phyloP scores from a whole-genome alignment of 1,140 invertebrate genomes.

The Penaeus vannamei region DNA sequence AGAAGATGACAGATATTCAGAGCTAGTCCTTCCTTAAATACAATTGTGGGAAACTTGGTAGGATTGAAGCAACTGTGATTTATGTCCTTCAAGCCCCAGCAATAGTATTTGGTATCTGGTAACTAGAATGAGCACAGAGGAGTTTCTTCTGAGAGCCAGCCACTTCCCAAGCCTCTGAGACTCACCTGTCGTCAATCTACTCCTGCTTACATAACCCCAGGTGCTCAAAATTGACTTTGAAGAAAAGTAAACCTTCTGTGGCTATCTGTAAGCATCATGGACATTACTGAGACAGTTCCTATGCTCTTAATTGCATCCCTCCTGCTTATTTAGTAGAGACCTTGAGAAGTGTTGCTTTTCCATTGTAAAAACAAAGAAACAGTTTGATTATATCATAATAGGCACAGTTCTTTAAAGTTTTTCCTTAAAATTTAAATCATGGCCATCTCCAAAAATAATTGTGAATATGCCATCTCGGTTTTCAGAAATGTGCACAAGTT shows the following conservation, averaged over 20 bases:
- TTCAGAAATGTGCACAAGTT: slow-evolving; percentile 3
- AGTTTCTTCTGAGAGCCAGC: slow-evolving; percentile 27
- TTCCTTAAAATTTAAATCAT: slow-evolving; percentile 28
- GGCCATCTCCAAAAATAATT: slow-evolving; percentile 36
- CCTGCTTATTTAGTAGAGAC: slow-evolving; percentile 49
- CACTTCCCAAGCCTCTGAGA: slow-evolving; percentile 37
- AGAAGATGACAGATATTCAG: not conserved
- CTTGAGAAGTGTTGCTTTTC: slow-evolving; percentile 37
- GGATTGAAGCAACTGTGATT: not conserved
- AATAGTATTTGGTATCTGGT: slow-evolving; percentile 4
- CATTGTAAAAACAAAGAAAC: slow-evolving; percentile 40
- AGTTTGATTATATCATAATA: too few relatives aligned
- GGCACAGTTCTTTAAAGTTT: slow-evolving; percentile 16
- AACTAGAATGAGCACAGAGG: not conserved
- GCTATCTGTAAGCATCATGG: slow-evolving; percentile 34
- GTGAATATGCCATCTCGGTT: not conserved
- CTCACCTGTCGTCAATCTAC: slow-evolving; percentile 46
- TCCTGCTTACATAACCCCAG: slow-evolving; percentile 32
- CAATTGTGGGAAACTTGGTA: slow-evolving; percentile 1
- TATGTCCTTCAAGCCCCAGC: slow-evolving; percentile 16
- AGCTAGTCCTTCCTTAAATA: not conserved
- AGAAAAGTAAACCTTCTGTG: not conserved
- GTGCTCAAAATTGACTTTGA: slow-evolving; percentile 46
- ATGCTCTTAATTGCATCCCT: slow-evolving; percentile 49
- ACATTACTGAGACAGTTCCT: slow-evolving; percentile 50